Evolutionary conservation across 2,797 vertebrate genomes (phyloP).

Genomic region (Arctocebus calabarensis): DNA sequence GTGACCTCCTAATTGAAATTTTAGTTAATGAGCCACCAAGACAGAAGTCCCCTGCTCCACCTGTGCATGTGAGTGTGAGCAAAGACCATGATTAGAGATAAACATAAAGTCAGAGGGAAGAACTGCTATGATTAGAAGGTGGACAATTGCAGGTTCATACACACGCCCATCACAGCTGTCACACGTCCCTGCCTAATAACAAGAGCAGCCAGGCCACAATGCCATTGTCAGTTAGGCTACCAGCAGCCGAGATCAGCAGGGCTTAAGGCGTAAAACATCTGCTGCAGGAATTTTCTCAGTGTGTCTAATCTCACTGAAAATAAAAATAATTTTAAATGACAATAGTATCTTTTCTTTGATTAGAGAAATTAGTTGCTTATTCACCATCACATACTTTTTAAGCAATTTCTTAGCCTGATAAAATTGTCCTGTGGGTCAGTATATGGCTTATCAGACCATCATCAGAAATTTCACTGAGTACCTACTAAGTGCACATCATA

Average conservation of each 20-base stretch:
- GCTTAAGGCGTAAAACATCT: not conserved
- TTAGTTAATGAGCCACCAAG: constrained; percentile 29
- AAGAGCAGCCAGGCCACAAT: not conserved
- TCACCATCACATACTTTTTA: not conserved
- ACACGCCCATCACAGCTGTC: not conserved
- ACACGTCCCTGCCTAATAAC: not conserved
- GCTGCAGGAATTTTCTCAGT: constrained; percentile 9
- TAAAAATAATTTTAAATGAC: not conserved
- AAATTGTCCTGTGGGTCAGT: not conserved
- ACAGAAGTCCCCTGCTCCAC: not conserved
- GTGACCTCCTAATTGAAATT: not conserved
- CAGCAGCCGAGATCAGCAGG: not conserved
- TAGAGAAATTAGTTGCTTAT: not conserved
- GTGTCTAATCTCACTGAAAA: constrained; percentile 38
- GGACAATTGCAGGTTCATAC: not conserved
- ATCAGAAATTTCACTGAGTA: not conserved
- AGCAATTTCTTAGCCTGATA: not conserved
- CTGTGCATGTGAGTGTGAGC: not conserved
- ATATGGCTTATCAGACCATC: not conserved
- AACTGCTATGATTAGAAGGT: not conserved
- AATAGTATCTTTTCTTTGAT: constrained; percentile 14
- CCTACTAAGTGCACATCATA: not conserved
- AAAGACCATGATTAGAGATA: not conserved
- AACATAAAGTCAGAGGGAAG: constrained; percentile 38
- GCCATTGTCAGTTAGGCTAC: not conserved